Percentiles rank a stretch among this genome's conserved stretches.
Conservation (phyloP, 2,888 invertebrate species). For the Dolomedes plantarius region DNA sequence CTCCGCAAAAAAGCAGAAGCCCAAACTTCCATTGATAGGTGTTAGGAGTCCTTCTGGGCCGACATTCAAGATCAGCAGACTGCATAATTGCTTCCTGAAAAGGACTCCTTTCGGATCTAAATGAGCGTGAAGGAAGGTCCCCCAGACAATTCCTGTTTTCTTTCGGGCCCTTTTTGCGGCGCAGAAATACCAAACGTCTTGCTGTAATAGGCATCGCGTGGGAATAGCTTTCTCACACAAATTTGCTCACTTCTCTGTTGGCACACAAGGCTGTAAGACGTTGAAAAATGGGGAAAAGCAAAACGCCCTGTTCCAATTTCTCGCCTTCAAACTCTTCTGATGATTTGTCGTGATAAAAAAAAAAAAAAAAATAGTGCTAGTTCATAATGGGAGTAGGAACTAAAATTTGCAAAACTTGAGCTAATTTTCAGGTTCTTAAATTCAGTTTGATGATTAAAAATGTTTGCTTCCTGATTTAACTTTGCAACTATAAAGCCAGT, state of each 20-base stretch:
- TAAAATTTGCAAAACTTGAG: too few species aligned
- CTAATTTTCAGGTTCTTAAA: too few species aligned
- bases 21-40: background rate
- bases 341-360: too few species aligned
- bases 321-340: too few species aligned
- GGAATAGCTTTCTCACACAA: background rate
- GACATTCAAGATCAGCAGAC: constrained; percentile 41
- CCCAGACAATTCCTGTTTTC: background rate
- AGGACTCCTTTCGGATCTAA: constrained; percentile 47
- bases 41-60: constrained; percentile 50
- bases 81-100: constrained; percentile 69
- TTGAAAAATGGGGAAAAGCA: constrained; percentile 1
- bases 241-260: background rate
- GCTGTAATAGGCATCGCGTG: background rate
- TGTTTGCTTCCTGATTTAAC: too few species aligned
- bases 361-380: too few species aligned
- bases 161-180: background rate
- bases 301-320: background rate
- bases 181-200: background rate
- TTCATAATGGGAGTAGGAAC: too few species aligned
- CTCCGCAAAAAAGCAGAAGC: background rate
- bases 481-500: too few species aligned
- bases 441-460: too few species aligned
- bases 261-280: background rate
- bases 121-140: constrained; percentile 35